phyloP scores from a whole-genome alignment of 2,888 invertebrate species.

The Ormyrus nitidulus region DNA sequence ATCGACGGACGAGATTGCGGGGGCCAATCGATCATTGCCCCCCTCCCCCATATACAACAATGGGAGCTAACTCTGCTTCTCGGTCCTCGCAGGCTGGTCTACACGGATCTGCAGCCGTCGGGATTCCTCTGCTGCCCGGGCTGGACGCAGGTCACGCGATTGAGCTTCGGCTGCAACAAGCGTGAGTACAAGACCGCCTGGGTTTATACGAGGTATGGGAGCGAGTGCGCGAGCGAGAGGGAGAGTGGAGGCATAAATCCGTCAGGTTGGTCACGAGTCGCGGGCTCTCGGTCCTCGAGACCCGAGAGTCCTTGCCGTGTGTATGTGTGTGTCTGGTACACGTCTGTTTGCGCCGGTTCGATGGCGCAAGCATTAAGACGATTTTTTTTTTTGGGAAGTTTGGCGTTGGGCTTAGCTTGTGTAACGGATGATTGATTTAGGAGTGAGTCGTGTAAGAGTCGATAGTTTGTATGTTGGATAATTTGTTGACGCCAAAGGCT shows the following conservation, averaged over 20 bases:
- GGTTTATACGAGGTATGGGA: not conserved
- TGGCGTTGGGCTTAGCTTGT: no score
- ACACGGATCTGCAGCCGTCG: conserved; percentile 64
- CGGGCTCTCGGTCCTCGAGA: no score
- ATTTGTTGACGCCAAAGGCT: no score
- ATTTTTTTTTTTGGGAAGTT: no score
- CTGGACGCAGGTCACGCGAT: conserved; percentile 78
- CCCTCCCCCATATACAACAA: not conserved
- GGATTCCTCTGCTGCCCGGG: conserved; percentile 79
- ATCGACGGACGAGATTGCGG: conserved; percentile 26
- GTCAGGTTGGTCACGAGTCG: not conserved
- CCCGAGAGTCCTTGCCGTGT: no score
- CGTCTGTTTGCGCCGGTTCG: no score
- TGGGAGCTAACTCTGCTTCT: not conserved
- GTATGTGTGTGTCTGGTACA: no score
- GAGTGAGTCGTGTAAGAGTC: no score
- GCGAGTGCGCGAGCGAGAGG: not conserved
- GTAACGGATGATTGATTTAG: no score
- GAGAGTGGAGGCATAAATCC: not conserved
- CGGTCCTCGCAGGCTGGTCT: conserved; percentile 63
- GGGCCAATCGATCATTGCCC: conserved; percentile 39
- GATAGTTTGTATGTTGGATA: no score
- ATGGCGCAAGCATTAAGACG: no score
- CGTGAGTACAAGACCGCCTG: conserved; percentile 75
- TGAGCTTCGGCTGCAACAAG: conserved; percentile 80